Base-by-base conservation (phyloP, 1,140 invertebrate genomes). In the Brachionus paranguensis region DNA sequence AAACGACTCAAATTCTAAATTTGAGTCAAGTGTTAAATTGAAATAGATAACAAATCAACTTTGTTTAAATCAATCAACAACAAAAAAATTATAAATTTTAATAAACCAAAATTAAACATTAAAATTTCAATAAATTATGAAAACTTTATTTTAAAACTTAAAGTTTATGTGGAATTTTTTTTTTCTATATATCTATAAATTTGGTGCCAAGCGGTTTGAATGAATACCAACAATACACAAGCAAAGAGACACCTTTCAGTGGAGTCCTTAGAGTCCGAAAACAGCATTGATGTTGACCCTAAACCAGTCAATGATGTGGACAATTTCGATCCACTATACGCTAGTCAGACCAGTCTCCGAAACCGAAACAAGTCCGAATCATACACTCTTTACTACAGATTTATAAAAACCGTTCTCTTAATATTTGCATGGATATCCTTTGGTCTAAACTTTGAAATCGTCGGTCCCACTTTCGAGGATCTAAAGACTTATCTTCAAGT, bases 51-150 rank as follows among this genome's bases (percentile, higher is more conserved):
- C 5, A 60, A 60, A 60, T 60, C 17, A 20, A 5, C 20, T 60
- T 60, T 60, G 20, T 60, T 60, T 60, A 10, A 60, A 60, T 60
- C 53, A 60, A 60, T 60, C 20, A 60, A 60, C 4, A 47, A 45
- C 1, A 47, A 47, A 60, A 20, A 60, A 60, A 60, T 60, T 60
- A 60, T 60, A 27, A 60, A 55, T 55, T 55, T 20, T 55, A 55
- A 55, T 55, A 55, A 20, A 55, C 53, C 14, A 17, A 17, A 55
- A 37, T 37, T 17, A 55, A 55, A 55, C 53, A 55, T 55, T 55
- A 68, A 68, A 68, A 72, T 72, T 72, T 72, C 29, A 72, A 72
- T 72, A 72, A 72, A 72, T 72, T 72, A 72, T 72, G 68, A 72
- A 72, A 72, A 72, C 68, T 72, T 41, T 72, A 41, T 41, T 41